Base-by-base conservation (phyloP, 2,797 vertebrate species). In the Gobionotothen gibberifrons region DNA sequence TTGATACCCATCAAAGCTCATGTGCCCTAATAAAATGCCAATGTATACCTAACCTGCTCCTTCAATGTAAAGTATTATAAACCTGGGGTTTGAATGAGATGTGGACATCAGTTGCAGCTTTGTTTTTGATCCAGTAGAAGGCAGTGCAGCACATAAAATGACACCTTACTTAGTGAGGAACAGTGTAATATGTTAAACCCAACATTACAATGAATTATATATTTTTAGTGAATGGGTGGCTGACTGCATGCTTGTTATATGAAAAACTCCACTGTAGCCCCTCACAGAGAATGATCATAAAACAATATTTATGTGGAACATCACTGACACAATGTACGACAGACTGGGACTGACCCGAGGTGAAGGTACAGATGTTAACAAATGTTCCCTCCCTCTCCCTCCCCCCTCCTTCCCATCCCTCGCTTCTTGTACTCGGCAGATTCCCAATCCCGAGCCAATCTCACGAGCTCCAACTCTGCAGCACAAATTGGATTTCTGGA, bases 401-500 rank as follows among this genome's bases (percentile, higher is more conserved):
- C 39, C 29, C n/a, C 61, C 10, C n/a, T 39, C 39, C 39, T 16
- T 66, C 29, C 13, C n/a, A 11, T 11, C 44, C 60, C 22, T 11
- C n/a, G n/a, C 36, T 6, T 0, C 5, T 11, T 32, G 58, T n/a
- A 32, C 52, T 7, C 15, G 62, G 51, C 78, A 65, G 40, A 80
- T 74, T 83, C 84, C 78, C 75, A 66, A 56, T 79, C 74, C 5
- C 8, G 0, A 65, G 75, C 65, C 81, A 78, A 78, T 76, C 81
- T 82, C 70, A 4, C 22, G 44, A 68, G 57, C 75, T 80, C 62
- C 73, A 39, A 72, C 78, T 85, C 84, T 56, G 68, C 73, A 71
- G 78, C 56, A 62, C 74, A 87, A 87, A 91, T 85, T 89, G 85
- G 89, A 90, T 85, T 66, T 86, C 76, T 78, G 82, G 62, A 87